Conservation (phyloP, 2,888 invertebrate genomes). For the Apodemia zela region DNA sequence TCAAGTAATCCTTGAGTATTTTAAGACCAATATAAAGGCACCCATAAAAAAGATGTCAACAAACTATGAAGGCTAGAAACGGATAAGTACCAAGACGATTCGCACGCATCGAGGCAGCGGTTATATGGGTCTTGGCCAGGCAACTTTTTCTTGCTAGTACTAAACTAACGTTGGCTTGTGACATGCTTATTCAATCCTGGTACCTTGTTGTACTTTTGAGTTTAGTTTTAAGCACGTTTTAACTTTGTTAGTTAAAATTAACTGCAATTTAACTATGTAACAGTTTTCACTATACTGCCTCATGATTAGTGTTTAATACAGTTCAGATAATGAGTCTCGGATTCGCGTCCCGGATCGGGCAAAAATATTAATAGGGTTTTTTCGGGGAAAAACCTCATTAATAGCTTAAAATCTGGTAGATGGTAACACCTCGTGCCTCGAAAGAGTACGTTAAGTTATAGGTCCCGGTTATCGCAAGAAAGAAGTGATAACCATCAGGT, state of each 20-base stretch:
- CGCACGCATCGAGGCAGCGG: conserved; percentile 46
- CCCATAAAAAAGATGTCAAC: conserved; percentile 39
- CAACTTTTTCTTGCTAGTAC: conserved; percentile 76
- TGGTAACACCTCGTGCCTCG: too few relatives aligned
- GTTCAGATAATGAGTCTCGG: background rate
- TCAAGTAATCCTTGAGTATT: conserved; percentile 24
- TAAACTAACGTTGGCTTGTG: conserved; percentile 57
- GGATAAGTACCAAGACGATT: conserved; percentile 60
- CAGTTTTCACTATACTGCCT: too few relatives aligned
- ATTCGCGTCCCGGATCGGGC: too few relatives aligned
- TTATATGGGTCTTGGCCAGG: conserved; percentile 79
- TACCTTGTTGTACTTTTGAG: conserved; percentile 31
- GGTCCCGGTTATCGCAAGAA: too few relatives aligned
- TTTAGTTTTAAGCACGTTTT: conserved; percentile 13
- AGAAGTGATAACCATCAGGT: too few relatives aligned
- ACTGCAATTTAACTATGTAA: background rate
- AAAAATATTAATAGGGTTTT: too few relatives aligned
- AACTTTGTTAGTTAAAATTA: conserved; percentile 14
- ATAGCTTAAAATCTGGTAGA: too few relatives aligned
- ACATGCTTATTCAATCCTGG: conserved; percentile 58
- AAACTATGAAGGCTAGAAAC: conserved; percentile 37
- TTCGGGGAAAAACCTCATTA: too few relatives aligned
- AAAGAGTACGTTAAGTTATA: too few relatives aligned
- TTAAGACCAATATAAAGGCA: conserved; percentile 18
- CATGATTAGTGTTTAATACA: background rate